These are phyloP conservation scores for Polypterus bichir DNA, from an alignment of 2,113 vertebrate genomes.

Conservation along the genomic window DNA sequence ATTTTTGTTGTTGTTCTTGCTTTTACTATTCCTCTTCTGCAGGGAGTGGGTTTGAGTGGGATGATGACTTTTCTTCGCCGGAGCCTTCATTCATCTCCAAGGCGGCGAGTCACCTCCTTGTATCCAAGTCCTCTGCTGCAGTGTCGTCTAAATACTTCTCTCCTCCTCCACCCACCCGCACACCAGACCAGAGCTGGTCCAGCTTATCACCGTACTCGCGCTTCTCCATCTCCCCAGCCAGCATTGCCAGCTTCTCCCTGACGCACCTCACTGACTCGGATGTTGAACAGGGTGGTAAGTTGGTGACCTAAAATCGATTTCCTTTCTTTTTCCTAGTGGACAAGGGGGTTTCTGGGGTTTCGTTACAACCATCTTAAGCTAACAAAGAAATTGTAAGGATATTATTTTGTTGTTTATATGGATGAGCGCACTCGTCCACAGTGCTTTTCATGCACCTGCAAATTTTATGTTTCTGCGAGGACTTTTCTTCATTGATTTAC, in stretches of 20 bases:
- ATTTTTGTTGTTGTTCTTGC: not conserved
- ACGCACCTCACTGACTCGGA: constrained; percentile 93
- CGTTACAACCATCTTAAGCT: too few relatives aligned
- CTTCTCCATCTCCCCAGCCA: constrained; percentile 90
- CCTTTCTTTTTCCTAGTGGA: not conserved
- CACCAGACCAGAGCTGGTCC: constrained; percentile 67
- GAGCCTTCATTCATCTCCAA: constrained; percentile 68
- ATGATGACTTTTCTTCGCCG: constrained; percentile 75
- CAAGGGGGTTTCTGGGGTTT: too few relatives aligned
- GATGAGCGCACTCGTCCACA: too few relatives aligned
- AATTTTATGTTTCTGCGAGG: too few relatives aligned
- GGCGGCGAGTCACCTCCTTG: constrained; percentile 43
- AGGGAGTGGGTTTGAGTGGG: constrained; percentile 91
- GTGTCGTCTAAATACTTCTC: constrained; percentile 63
- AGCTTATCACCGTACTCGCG: constrained; percentile 65
- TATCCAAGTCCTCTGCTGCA: constrained; percentile 48
- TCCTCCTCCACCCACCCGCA: constrained; percentile 49
- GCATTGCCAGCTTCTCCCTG: constrained; percentile 88
- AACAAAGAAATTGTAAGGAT: too few relatives aligned
- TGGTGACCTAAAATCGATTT: not conserved
- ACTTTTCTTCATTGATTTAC: too few relatives aligned
- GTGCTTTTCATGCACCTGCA: too few relatives aligned
- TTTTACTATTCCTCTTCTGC: not conserved
- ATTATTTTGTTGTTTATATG: too few relatives aligned
- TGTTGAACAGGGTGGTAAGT: constrained; percentile 89